Base-by-base conservation (phyloP, 30 jellyfish, hydroid and myxozoan species). In the Pseudorhiza aurosa region DNA sequence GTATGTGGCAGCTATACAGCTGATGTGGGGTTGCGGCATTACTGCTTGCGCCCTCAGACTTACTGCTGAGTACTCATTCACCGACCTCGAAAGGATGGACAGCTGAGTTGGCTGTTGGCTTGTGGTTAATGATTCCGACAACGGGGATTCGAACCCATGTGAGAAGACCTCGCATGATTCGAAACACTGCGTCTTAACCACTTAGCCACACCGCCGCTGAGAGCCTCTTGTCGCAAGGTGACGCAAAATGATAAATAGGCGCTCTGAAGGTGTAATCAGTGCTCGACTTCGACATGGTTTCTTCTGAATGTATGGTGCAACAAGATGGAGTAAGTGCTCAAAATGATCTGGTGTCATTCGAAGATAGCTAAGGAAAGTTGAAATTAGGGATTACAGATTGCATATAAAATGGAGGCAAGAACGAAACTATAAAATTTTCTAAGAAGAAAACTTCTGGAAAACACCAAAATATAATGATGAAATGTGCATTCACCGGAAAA, bases 341-440 rank as follows among this genome's bases (percentile, higher is more conserved):
- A 69, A 69, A 8, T 45, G 67, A 15, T 69, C 83, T 21, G 68
- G 68, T 30, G 83, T 6, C 83, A 69, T 69, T n/a, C 69, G 60
- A 46, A 46, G 60, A 14, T 46, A 14, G 21, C 19, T 46, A 46
- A 46, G 19, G 19, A 46, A 46, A 46, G 60, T 22, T 40, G 60
- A 6, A 46, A 12, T 12, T 46, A 46, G 21, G 60, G 60, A 46
- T 14, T 46, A 46, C 19, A 14, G 12, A 14, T 27, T 12, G 19
- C 21, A 46, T 46, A 46, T 6, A 4, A 27, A 46, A 6, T 27
- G 15, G 21, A 12, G 15, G 19, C 60, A 12, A 14, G 60, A 46
- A 46, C 60, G 60, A 46, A 27, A 46, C 19, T 14, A 14, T 46
- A 27, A 12, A 6, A 8, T n/a, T n/a, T n/a, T n/a, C n/a, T n/a